phyloP scores from a whole-genome alignment of 2,888 invertebrate species.

The Gymnocheta viridis region DNA sequence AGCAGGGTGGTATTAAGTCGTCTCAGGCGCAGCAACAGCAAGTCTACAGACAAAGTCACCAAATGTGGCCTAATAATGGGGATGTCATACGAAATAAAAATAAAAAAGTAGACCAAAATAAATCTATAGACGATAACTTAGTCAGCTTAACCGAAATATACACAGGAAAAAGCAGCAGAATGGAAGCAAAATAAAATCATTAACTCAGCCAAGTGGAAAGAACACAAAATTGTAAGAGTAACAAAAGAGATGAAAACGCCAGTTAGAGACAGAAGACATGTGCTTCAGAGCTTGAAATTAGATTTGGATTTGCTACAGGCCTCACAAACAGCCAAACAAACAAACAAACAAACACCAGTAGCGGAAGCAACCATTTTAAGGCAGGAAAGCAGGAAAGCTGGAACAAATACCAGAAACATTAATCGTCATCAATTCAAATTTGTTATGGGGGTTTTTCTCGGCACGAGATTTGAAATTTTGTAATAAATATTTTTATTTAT shows the following conservation, averaged over 20 bases:
- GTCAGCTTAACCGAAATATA: background rate
- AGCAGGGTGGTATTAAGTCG: constrained; percentile 9
- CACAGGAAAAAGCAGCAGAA: background rate
- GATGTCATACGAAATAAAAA: constrained; percentile 14
- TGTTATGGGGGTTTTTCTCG: constrained; percentile 49
- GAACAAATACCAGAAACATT: background rate
- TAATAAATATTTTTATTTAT: background rate
- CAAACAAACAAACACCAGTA: background rate
- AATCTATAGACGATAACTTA: background rate
- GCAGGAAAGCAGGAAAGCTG: background rate
- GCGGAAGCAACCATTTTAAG: constrained; percentile 30
- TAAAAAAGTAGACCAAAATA: background rate
- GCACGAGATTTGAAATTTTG: constrained; percentile 57
- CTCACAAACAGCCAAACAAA: background rate
- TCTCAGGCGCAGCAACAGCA: constrained; percentile 1
- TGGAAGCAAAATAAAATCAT: constrained; percentile 55
- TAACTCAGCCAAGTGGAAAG: constrained; percentile 66
- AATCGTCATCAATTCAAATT: constrained; percentile 50
- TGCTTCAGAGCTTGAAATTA: constrained; percentile 71
- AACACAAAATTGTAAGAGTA: constrained; percentile 29
- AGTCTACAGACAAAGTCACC: constrained; percentile 49
- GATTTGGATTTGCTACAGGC: constrained; percentile 65
- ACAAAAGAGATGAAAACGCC: constrained; percentile 13
- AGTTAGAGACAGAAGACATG: constrained; percentile 43
- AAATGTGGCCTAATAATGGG: constrained; percentile 60